Percentiles rank a stretch among this genome's conserved stretches.
Conservation (phyloP, 35 echinoderm and acorn worm genomes). For the Ptychodera flava region DNA sequence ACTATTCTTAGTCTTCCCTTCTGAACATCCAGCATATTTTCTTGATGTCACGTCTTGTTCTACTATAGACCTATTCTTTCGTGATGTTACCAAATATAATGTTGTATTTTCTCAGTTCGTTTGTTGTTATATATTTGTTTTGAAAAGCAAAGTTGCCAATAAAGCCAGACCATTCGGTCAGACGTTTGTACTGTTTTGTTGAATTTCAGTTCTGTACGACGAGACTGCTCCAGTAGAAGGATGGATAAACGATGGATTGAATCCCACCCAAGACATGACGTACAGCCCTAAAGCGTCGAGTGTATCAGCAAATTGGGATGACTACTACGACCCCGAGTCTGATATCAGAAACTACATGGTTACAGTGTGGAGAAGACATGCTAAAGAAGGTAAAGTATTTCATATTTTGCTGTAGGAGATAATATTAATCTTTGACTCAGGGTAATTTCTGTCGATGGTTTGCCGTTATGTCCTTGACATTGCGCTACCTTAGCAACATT, state of each 20-base stretch:
- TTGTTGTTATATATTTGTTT: too few species aligned
- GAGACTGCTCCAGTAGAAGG: conserved; percentile 30
- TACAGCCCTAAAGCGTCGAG: conserved; percentile 29
- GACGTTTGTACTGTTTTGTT: too few species aligned
- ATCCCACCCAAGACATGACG: conserved; percentile 1
- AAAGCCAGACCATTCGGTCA: too few species aligned
- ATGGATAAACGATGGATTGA: conserved; percentile 15
- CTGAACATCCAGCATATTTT: too few species aligned
- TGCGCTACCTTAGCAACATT: conserved; percentile 14
- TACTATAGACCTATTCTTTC: too few species aligned
- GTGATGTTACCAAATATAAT: too few species aligned
- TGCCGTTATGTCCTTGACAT: neutral
- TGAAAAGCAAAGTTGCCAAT: too few species aligned
- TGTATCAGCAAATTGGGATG: conserved; percentile 26
- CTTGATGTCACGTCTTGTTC: too few species aligned
- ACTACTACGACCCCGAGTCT: conserved; percentile 36
- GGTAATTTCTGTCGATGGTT: neutral
- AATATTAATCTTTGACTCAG: too few species aligned
- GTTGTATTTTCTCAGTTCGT: too few species aligned
- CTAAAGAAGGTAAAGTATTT: neutral
- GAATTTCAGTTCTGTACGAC: conserved; percentile 20
- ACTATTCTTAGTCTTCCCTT: too few species aligned
- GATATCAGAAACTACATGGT: conserved; percentile 30
- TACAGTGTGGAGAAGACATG: conserved; percentile 22
- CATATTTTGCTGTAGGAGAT: too few species aligned